Evolutionary conservation across 2,113 vertebrate genomes (phyloP).

Genomic region (Henicopernis longicauda): DNA sequence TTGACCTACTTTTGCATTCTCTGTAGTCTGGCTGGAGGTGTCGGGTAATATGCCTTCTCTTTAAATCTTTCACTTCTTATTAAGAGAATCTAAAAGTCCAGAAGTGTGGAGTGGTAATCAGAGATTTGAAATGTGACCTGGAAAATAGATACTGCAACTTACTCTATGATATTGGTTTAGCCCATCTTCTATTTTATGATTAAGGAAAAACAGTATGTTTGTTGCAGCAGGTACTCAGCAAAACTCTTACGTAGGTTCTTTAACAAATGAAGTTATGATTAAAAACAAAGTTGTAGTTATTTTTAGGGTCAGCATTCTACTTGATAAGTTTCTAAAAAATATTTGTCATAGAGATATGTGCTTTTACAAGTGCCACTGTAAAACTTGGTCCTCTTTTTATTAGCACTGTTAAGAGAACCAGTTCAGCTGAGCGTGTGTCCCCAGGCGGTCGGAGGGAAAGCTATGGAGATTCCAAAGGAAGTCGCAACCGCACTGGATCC

Average conservation of each 20-base stretch:
- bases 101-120: neutral
- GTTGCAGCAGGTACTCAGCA: neutral
- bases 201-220: neutral
- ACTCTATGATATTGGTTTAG: neutral
- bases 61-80: neutral
- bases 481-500: slow-evolving; percentile 88
- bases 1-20: neutral
- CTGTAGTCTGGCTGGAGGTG: neutral
- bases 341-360: neutral
- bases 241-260: neutral
- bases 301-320: neutral
- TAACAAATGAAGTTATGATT: neutral
- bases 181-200: neutral
- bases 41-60: neutral
- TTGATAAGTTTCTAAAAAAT: neutral
- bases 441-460: slow-evolving; percentile 85
- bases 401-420: slow-evolving; percentile 92
- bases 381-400: neutral
- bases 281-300: neutral
- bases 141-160: neutral
- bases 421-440: slow-evolving; percentile 89
- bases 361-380: neutral
- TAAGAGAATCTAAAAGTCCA: neutral
- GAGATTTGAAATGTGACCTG: neutral
- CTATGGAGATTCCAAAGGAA: slow-evolving; percentile 84